Conservation (phyloP, 2,888 invertebrate species). For the Cancer borealis region DNA sequence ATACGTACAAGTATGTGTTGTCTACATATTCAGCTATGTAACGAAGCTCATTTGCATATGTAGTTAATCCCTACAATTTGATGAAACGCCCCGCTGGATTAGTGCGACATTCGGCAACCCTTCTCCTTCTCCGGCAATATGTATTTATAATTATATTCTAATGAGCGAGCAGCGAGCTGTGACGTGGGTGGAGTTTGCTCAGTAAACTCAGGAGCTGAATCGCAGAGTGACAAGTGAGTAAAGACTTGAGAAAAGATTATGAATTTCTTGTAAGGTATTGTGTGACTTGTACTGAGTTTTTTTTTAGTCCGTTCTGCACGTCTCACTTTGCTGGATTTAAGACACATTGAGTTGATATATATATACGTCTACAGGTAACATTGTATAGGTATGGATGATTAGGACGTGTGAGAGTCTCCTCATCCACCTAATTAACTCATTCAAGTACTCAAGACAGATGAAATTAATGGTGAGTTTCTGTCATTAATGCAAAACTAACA, state of each 20-base stretch:
- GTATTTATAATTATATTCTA: constrained; percentile 8
- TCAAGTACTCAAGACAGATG: neutral
- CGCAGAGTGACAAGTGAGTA: neutral
- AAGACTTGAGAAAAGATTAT: neutral
- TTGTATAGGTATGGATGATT: neutral
- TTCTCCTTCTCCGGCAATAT: neutral
- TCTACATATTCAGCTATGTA: neutral
- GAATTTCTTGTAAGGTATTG: neutral
- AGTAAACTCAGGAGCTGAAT: neutral
- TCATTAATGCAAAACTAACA: neutral
- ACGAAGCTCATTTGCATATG: neutral
- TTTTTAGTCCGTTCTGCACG: neutral
- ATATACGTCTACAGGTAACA: neutral
- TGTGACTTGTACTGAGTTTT: neutral
- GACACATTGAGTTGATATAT: neutral
- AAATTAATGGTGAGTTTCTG: neutral
- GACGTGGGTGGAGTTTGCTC: neutral
- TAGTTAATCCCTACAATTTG: neutral
- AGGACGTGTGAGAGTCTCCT: neutral
- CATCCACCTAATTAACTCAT: neutral
- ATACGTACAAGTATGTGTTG: neutral
- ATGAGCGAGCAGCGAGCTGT: neutral
- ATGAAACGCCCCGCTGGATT: neutral
- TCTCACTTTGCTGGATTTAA: neutral
- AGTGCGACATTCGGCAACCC: neutral